phyloP scores from a whole-genome alignment of 2,888 invertebrate genomes.

The Euphydryas editha region DNA sequence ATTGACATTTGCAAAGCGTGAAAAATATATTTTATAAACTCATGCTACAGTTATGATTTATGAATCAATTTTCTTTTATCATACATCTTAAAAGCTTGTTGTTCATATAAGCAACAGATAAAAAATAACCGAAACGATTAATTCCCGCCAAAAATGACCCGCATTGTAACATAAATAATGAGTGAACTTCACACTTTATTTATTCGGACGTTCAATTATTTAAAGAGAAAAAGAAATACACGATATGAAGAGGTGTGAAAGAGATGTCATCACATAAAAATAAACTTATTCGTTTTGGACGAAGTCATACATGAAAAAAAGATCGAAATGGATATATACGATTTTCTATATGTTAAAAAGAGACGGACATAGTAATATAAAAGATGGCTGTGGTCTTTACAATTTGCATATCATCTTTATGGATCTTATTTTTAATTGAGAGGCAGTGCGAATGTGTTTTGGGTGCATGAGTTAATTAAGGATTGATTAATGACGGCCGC shows the following conservation, averaged over 20 bases:
- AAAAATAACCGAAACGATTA: slow-evolving; percentile 56
- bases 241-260: slow-evolving; percentile 49
- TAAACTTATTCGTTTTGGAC: slow-evolving; percentile 31
- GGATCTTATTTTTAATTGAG: slow-evolving; percentile 72
- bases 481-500: slow-evolving; percentile 69
- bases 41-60: slow-evolving; percentile 44
- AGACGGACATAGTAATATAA: slow-evolving; percentile 46
- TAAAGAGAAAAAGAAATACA: slow-evolving; percentile 35
- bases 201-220: slow-evolving; percentile 56
- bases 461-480: slow-evolving; percentile 66
- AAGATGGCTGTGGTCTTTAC: slow-evolving; percentile 56
- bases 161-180: slow-evolving; percentile 52
- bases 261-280: slow-evolving; percentile 51
- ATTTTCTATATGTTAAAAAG: slow-evolving; percentile 43
- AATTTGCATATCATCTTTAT: slow-evolving; percentile 71
- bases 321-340: slow-evolving; percentile 36
- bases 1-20: neutral
- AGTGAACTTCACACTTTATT: slow-evolving; percentile 55
- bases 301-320: slow-evolving; percentile 41
- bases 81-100: slow-evolving; percentile 47
- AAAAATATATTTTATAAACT: slow-evolving; percentile 14
- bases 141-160: slow-evolving; percentile 55
- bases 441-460: slow-evolving; percentile 66
- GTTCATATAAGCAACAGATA: slow-evolving; percentile 48
- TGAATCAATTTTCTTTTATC: slow-evolving; percentile 41